Base-by-base conservation (phyloP, 2,888 invertebrate genomes). In the Hoplodrina blanda region DNA sequence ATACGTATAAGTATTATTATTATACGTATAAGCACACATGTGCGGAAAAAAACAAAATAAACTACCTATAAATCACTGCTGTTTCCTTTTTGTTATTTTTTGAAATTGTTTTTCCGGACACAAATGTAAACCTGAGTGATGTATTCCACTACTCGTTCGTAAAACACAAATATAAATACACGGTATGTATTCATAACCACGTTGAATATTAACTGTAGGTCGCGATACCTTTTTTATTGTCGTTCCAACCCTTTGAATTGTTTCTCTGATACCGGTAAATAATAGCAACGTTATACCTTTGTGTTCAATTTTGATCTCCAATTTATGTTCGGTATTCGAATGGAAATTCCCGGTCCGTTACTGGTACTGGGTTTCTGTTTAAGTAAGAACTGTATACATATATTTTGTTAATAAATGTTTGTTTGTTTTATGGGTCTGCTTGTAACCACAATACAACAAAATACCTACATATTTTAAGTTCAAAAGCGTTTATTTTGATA, bases 191-290 rank as follows among this genome's bases (percentile, higher is more conserved):
- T 70, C 79, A 76, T 63, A 80, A 78, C 82, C 78, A 73, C 76
- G 73, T 69, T 76, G 83, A 88, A 87, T 87, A 85, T 82, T 83
- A 88, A 85, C 70, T 44, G 70, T 63, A 79, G 82, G 76, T 55
- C 70, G 63, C 54, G 75, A 78, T 83, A 83, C 82, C 81, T 85
- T 83, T 85, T 76, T 78, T 41, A 37, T 79, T 80, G 71, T 72
- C 70, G 56, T 73, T 62, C 57, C 33, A 76, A 77, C 82, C 87
- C 84, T 85, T 84, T 78, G 69, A 82, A 88, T 85, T 88, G 85
- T 87, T 87, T 87, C 79, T 81, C 73, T 83, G 83, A 85, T 82
- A 81, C 78, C 76, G 77, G 80, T 79, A 84, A 84, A 85, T 85
- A 84, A 84, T 83, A 80, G 82, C 60, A 54, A 74, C 84, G 76